phyloP scores from a whole-genome alignment of 2,888 invertebrate genomes.

The Petrolisthes manimaculis region DNA sequence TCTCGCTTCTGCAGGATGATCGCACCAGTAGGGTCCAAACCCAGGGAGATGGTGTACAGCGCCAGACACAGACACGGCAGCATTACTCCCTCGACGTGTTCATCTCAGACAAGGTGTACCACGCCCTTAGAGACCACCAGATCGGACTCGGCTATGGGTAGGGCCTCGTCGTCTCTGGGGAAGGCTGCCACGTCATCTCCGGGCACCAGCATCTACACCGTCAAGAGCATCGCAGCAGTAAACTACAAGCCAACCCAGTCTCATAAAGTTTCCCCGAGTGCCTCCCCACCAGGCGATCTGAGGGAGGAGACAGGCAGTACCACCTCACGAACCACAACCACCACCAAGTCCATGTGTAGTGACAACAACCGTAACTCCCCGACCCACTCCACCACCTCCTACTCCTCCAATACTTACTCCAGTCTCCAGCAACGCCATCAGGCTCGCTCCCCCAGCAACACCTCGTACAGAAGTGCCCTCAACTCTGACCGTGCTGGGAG shows the following conservation, averaged over 20 bases:
- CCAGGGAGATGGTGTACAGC: constrained; percentile 10
- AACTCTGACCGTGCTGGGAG: background rate
- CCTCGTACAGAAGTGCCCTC: too few relatives aligned
- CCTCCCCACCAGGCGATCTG: background rate
- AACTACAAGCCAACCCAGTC: background rate
- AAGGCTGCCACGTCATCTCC: background rate
- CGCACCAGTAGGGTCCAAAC: constrained; percentile 35
- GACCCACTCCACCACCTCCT: background rate
- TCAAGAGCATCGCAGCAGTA: constrained; percentile 2
- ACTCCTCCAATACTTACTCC: background rate
- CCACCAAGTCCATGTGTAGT: too few relatives aligned
- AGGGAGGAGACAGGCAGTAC: background rate
- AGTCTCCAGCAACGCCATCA: too few relatives aligned
- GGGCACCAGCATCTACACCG: constrained; percentile 19
- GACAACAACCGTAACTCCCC: background rate
- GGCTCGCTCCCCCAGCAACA: too few relatives aligned
- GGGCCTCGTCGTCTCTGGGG: background rate
- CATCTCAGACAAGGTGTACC: background rate
- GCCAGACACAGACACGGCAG: background rate
- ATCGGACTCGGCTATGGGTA: constrained; percentile 6
- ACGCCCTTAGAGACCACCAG: background rate
- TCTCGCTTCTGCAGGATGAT: constrained; percentile 53
- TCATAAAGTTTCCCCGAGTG: background rate
- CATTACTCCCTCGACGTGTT: background rate
- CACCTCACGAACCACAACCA: background rate